Conservation (phyloP, 2,888 invertebrate species). For the Bellardia pandia region DNA sequence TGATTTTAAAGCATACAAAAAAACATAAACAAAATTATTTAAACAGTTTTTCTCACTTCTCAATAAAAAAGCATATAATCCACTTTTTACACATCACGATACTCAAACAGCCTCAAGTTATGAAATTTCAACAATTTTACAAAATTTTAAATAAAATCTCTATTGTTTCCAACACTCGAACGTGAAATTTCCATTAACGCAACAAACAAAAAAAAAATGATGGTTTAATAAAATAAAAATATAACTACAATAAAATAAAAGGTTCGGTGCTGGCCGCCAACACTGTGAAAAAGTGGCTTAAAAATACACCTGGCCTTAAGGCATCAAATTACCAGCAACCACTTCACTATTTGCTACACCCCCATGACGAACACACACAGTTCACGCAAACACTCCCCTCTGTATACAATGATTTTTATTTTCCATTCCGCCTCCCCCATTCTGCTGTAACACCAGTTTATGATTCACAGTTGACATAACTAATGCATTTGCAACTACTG, state of each 20-base stretch:
- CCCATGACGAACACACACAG: background rate
- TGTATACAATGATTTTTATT: background rate
- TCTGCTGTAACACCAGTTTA: background rate
- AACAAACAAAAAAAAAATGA: conserved; percentile 25
- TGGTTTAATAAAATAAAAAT: conserved; percentile 17
- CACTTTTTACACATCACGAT: conserved; percentile 32
- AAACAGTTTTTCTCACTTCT: background rate
- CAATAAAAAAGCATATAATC: background rate
- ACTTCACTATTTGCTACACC: background rate
- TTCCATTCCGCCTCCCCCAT: background rate
- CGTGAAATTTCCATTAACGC: conserved; percentile 53
- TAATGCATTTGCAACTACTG: conserved; percentile 13
- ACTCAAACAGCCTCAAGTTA: conserved; percentile 32
- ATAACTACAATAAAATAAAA: background rate
- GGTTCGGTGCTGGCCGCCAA: background rate
- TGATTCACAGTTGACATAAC: conserved; percentile 49
- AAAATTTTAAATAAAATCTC: conserved; percentile 19
- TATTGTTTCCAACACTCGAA: conserved; percentile 46
- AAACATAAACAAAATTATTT: background rate
- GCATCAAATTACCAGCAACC: conserved; percentile 9
- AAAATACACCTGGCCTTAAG: conserved; percentile 40
- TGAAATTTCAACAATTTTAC: conserved; percentile 40
- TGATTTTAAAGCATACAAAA: background rate
- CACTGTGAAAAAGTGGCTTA: conserved; percentile 36
- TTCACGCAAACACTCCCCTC: background rate